Evolutionary conservation across 2,113 vertebrate species (phyloP), one percentile per base, ranked within the genome.

Genomic region (Tichodroma muraria): DNA sequence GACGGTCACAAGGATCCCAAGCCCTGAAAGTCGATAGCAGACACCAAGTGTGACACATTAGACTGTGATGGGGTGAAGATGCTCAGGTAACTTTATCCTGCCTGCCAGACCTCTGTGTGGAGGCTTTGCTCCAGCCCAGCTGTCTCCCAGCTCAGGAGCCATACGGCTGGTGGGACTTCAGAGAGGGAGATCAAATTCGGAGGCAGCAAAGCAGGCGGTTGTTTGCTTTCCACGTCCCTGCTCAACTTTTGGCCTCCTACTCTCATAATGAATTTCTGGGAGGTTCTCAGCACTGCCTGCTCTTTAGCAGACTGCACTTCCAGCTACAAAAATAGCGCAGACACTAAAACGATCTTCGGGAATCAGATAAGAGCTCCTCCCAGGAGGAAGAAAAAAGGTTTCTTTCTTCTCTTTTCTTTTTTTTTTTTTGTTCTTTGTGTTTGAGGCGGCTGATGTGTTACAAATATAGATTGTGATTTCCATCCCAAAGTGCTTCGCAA

Each of bases 311-410:
- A 45, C 76, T 81, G 72, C 82, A 90, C 82, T 95, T 90, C 89
- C 88, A 90, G 95, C 94, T 95, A 95, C 93, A 90, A 92, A 97
- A 97, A 97, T 95, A 97, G 94, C 57, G 25, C 91, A 94, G 93
- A 80, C 88, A 53, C 85, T 88, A 50, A 94, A 97, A 95, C 0
- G 4, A 86, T 95, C 85, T 56, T 95, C 23, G 81, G 69, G 85
- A 90, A 96, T 96, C 94, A 95, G 93, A 91, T 91, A 97, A 96
- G 88, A 94, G 93, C 76, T 83, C 92, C 90, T 97, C 94, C 96
- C 93, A 94, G 69, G 85, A 96, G 93, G 88, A 94, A 93, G 76
- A 92, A 77, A 95, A 95, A 79, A 56, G 52, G 37, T 68, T 91
- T 71, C 89, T 95, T 91, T 95, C 75, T 94, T 93, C 64, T 71